Evolutionary conservation across 2,113 vertebrate species (phyloP), one percentile per base, ranked within the genome.

Genomic region (Regulus satrapa): DNA sequence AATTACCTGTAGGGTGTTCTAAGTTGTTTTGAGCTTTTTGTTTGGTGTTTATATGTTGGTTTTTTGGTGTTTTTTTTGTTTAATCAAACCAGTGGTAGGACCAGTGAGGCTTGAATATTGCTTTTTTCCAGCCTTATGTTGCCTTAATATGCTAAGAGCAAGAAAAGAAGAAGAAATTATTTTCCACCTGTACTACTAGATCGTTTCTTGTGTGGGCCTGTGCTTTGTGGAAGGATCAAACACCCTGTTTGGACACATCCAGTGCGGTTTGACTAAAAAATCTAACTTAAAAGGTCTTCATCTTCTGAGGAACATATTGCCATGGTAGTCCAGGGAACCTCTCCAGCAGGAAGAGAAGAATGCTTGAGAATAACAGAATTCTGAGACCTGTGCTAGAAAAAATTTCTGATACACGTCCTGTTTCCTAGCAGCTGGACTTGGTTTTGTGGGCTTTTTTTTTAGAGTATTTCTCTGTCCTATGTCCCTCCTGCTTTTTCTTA

Each of bases 341-440:
- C 69, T 45, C 45, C 62, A 71, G 72, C 40, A 46, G 46, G 41
- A 66, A 6, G 4, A 79, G 62, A 38, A 64, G 64, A 64, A 31
- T 61, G 21, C 19, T 8, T 41, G 62, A 66, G 29, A 88, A 28
- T 25, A 83, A 28, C 19, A 14, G 18, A 34, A 17, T 19, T 88
- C n/a, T 13, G 23, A 86, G 79, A 41, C 0, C 8, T 71, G 29
- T 26, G 43, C 48, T 68, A 75, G 66, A 58, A 85, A 6, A n/a
- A 28, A 20, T 48, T 83, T 83, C 58, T 54, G 54, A 73, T 49
- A 14, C 13, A 36, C 15, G 28, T 77, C 34, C 15, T 55, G 43
- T 76, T 80, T 83, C 31, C 8, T 4, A 92, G 89, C 79, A 85
- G 75, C 75, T 95, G 71, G n/a, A 76, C 62, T 67, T 58, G 34